These are phyloP conservation scores for Varanus salvator DNA, from an alignment of 2,113 vertebrate species.

Conservation along the genomic window DNA sequence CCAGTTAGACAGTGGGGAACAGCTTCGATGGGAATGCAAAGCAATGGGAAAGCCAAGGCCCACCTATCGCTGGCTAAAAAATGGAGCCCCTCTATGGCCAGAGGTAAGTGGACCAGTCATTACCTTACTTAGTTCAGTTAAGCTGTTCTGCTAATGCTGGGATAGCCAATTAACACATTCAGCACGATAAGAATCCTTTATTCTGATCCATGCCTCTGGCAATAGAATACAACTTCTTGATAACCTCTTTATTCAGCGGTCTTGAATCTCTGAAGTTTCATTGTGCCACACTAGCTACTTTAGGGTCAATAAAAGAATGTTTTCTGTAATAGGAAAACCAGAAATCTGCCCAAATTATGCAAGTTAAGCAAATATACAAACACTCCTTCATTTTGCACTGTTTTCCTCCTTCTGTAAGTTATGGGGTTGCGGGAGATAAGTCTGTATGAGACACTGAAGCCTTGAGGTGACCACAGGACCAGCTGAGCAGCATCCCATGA, in stretches of 20 bases:
- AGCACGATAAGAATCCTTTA: too few species aligned
- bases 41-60: slow-evolving; percentile 91
- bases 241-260: too few species aligned
- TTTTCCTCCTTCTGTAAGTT: not conserved
- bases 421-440: not conserved
- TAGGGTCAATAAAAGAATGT: not conserved
- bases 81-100: slow-evolving; percentile 82
- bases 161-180: too few species aligned
- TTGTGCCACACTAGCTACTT: too few species aligned
- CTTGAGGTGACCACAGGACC: too few species aligned
- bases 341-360: not conserved
- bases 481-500: too few species aligned
- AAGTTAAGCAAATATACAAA: too few species aligned
- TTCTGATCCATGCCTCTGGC: too few species aligned
- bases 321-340: not conserved
- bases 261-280: too few species aligned
- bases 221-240: too few species aligned
- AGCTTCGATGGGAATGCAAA: slow-evolving; percentile 93
- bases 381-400: too few species aligned
- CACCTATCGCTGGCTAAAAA: slow-evolving; percentile 92
- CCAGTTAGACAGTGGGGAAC: slow-evolving; percentile 92
- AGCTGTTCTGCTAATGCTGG: too few species aligned
- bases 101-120: slow-evolving; percentile 78
- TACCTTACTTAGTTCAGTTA: not conserved
- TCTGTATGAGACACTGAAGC: not conserved